Evolutionary conservation across 2,797 vertebrate species (phyloP).

Genomic region (Parauchenoglanis punctatus): DNA sequence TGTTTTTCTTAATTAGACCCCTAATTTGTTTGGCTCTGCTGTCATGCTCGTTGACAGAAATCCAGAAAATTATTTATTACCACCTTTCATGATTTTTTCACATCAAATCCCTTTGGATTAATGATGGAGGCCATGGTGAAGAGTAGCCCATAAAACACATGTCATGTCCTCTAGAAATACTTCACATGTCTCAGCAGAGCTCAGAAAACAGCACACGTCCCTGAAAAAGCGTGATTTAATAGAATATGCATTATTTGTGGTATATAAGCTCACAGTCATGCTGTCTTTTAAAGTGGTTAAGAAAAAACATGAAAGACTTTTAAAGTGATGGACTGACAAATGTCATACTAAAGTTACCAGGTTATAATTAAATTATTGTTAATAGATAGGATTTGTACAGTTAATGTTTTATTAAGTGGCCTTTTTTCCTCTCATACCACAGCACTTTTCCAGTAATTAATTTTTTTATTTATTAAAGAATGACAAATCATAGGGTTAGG

Average conservation of each 20-base stretch:
- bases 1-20: not conserved
- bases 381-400: not conserved
- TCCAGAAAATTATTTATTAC: slow-evolving; percentile 14
- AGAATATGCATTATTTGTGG: not conserved
- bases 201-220: not conserved
- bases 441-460: not conserved
- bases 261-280: not conserved
- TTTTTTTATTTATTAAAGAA: not conserved
- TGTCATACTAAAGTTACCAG: not conserved
- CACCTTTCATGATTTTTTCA: too few species aligned
- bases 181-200: not conserved
- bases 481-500: not conserved
- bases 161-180: not conserved
- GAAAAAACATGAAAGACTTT: not conserved
- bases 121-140: not conserved
- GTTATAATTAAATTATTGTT: not conserved
- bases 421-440: not conserved
- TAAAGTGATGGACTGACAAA: not conserved
- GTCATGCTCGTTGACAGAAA: not conserved
- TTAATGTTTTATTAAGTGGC: not conserved
- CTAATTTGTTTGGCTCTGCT: not conserved
- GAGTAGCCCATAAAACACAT: not conserved
- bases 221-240: not conserved
- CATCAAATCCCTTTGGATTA: not conserved
- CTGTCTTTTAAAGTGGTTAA: not conserved